Conservation (phyloP, 2,797 vertebrate species). For the Octomys mimax region DNA sequence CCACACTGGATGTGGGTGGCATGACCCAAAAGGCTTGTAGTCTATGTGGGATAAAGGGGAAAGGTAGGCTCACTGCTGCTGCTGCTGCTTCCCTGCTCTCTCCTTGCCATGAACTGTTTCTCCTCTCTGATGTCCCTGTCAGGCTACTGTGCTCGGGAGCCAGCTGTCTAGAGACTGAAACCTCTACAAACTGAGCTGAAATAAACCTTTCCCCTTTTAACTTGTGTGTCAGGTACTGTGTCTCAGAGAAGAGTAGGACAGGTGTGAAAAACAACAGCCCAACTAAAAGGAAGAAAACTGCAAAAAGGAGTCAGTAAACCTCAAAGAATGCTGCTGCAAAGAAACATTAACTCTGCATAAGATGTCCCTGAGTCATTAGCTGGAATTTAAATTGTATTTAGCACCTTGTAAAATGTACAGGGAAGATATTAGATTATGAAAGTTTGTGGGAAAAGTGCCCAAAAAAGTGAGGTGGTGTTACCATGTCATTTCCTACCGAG, state of each 20-base stretch:
- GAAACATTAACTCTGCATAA: background rate
- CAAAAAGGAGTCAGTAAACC: background rate
- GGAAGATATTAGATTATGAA: slow-evolving; percentile 3
- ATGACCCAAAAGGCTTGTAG: background rate
- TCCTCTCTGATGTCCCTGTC: background rate
- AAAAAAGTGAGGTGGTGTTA: background rate
- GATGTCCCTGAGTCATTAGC: background rate
- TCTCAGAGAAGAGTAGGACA: background rate
- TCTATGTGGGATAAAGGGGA: background rate
- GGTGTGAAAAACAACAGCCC: background rate
- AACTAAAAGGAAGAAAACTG: slow-evolving; percentile 37
- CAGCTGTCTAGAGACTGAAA: background rate
- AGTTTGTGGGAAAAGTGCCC: background rate
- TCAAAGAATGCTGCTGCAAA: background rate
- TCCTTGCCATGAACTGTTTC: background rate
- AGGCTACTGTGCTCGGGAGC: background rate
- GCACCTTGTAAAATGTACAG: background rate
- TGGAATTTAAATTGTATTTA: slow-evolving; percentile 1
- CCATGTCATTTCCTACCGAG: slow-evolving; percentile 25
- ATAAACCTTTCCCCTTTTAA: background rate
- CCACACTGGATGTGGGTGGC: background rate
- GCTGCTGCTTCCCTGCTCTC: background rate
- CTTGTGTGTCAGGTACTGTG: background rate
- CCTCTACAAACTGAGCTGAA: background rate
- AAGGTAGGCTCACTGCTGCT: background rate